Evolutionary conservation across 2,888 invertebrate genomes (phyloP).

Genomic region (Atethmia centrago): DNA sequence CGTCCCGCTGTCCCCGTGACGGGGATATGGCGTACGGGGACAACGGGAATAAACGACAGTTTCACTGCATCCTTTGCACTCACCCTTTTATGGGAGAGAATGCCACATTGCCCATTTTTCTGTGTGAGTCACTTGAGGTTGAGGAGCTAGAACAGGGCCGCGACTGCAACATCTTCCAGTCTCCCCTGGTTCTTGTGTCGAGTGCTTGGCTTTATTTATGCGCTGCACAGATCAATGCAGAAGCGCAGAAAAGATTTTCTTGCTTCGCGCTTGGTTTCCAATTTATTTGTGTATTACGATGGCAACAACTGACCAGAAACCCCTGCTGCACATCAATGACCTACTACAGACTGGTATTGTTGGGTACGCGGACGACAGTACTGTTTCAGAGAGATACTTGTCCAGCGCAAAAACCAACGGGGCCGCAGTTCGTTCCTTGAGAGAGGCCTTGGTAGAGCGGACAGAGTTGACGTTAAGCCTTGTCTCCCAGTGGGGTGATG

Average conservation of each 20-base stretch:
- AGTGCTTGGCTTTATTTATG: constrained; percentile 27
- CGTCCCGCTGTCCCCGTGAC: too few species aligned
- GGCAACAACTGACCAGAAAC: background rate
- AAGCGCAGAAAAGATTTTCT: background rate
- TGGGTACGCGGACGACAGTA: too few species aligned
- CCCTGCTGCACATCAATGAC: too few species aligned
- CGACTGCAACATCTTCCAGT: constrained; percentile 37
- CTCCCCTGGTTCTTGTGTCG: constrained; percentile 22
- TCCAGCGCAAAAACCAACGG: too few species aligned
- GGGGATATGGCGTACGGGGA: too few species aligned
- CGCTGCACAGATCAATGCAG: constrained; percentile 13
- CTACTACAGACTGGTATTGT: too few species aligned
- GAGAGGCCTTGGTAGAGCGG: too few species aligned
- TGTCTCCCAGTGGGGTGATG: too few species aligned
- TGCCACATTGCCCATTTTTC: constrained; percentile 37
- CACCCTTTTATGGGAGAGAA: constrained; percentile 6
- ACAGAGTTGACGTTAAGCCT: too few species aligned
- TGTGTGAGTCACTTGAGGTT: constrained; percentile 20
- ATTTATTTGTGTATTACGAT: background rate
- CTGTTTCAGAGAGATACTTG: too few species aligned
- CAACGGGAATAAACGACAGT: too few species aligned
- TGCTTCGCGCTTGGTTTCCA: background rate
- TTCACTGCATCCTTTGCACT: background rate
- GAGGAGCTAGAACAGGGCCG: constrained; percentile 27
- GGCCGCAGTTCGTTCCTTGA: too few species aligned